Base-by-base conservation (phyloP, 2,113 vertebrate genomes). In the Pogonocichla stellata region DNA sequence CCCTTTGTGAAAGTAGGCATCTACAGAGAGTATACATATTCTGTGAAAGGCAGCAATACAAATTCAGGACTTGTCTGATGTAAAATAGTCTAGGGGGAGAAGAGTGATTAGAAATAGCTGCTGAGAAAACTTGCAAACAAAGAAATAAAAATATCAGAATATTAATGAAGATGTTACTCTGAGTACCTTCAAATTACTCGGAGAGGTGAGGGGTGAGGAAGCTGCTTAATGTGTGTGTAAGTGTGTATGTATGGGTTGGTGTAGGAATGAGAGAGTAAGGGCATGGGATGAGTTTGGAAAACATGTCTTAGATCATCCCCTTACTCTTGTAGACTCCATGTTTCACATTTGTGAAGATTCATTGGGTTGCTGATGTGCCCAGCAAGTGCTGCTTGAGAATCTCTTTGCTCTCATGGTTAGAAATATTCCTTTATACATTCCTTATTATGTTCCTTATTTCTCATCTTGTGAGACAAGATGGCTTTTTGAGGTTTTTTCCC, bases 401-500 rank as follows among this genome's bases (percentile, higher is more conserved):
- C 17, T 53, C 11, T 74, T 81, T 78, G 9, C 26, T 79, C 16
- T 75, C 0, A 0, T 58, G 15, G 42, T 88, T 83, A 40, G 67
- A 87, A 92, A 66, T 20, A 20, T 34, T 57, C 10, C 23, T 73
- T 86, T 80, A 36, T 11, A 2, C 16, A 29, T 51, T 51, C 50
- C 16, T 51, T 51, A 17, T 51, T 51, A 17, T 29, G 25, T 51
- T 51, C 25, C 8, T 79, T 83, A 14, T 25, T 43, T 28, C 25
- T 73, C 9, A 29, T 17, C 33, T 38, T 61, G 18, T 69, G 58
- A 65, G 33, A 69, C 79, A 53, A 66, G 24, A 19, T 45, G 60
- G 8, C 15, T 53, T 83, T 93, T 74, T 7, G 3, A 2, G 3
- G 1, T 6, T 0, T 31, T 2, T 42, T 29, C 26, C 6, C 23